Conservation (phyloP, 2,113 vertebrate species). For the Myrmecophaga tridactyla region DNA sequence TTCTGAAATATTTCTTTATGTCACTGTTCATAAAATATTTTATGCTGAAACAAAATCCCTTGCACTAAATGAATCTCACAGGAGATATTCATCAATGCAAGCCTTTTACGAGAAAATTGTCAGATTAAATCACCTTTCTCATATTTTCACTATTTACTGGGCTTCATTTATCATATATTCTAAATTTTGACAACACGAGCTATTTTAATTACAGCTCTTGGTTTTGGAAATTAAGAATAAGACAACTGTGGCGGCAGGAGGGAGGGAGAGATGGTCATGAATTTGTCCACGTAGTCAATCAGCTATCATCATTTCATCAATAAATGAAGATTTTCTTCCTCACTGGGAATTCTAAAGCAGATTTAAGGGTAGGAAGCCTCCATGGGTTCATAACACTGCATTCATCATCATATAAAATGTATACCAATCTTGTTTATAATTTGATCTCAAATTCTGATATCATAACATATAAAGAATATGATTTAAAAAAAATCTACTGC, state of each 20-base stretch:
- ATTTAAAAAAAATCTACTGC: neutral
- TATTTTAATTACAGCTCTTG: constrained; percentile 69
- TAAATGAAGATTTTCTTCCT: constrained; percentile 29
- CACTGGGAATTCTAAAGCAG: constrained; percentile 15
- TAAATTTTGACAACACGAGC: constrained; percentile 82
- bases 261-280: neutral
- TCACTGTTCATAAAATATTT: constrained; percentile 87
- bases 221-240: constrained; percentile 66
- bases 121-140: constrained; percentile 90
- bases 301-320: constrained; percentile 35
- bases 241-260: neutral
- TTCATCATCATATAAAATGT: neutral
- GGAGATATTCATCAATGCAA: constrained; percentile 89
- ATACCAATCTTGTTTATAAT: neutral
- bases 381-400: neutral
- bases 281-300: constrained; percentile 40
- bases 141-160: constrained; percentile 84
- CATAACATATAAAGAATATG: neutral
- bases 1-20: constrained; percentile 81
- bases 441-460: constrained; percentile 32
- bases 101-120: constrained; percentile 87
- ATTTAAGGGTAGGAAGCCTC: neutral
- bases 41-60: constrained; percentile 83
- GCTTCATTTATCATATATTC: constrained; percentile 84
- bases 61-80: constrained; percentile 90